phyloP scores from a whole-genome alignment of 2,113 vertebrate genomes.

The Poecile atricapillus region DNA sequence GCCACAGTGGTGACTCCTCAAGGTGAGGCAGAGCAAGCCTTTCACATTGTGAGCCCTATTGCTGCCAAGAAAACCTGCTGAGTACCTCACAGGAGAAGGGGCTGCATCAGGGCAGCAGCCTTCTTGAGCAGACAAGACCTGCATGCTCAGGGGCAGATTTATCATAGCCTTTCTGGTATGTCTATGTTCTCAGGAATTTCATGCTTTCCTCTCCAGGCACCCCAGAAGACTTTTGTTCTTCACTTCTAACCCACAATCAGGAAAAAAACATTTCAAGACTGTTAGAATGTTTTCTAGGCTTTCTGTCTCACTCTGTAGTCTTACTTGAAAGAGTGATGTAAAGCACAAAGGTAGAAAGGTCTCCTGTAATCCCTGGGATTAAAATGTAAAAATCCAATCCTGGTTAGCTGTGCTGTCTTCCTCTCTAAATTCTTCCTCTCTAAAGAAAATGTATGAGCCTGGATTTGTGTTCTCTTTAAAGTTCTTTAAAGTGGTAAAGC shows the following conservation, averaged over 20 bases:
- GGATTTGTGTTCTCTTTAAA: neutral
- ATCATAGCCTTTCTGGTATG: neutral
- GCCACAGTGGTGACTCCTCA: neutral
- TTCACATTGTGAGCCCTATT: accelerated
- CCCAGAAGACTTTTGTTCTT: neutral
- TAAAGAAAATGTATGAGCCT: neutral
- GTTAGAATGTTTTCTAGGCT: neutral
- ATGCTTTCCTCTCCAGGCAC: neutral
- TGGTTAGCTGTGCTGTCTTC: neutral
- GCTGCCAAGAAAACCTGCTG: neutral
- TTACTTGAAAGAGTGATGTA: neutral
- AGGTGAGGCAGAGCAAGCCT: neutral
- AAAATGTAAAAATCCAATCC: neutral
- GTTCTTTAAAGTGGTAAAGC: neutral
- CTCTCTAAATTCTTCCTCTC: neutral
- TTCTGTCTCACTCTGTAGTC: neutral
- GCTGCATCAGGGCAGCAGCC: neutral
- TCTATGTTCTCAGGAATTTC: neutral
- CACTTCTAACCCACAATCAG: neutral
- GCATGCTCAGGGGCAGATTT: neutral
- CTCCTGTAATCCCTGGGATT: neutral
- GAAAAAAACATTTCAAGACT: neutral
- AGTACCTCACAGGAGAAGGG: neutral
- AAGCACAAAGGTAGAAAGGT: neutral
- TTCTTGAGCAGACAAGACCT: neutral